Conservation (phyloP, 1,140 invertebrate genomes). For the Drosophila equinoxialis region DNA sequence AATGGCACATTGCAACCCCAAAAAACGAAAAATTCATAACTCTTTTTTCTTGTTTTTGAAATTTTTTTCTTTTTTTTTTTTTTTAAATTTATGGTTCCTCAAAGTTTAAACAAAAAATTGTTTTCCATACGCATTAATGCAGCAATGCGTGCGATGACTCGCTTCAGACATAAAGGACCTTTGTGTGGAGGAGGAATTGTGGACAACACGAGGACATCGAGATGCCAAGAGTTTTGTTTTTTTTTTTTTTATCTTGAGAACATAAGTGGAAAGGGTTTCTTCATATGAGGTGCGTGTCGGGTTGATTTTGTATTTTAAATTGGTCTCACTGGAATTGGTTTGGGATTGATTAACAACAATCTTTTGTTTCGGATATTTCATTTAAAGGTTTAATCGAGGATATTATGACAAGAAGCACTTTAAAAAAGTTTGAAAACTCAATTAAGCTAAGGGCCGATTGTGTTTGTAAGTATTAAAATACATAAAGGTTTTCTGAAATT, state of each 20-base stretch:
- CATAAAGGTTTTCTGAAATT: no score
- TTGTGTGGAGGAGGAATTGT: neutral
- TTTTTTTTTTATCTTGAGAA: neutral
- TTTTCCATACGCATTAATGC: constrained; percentile 81
- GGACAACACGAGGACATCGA: constrained; percentile 6
- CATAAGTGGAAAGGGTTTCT: neutral
- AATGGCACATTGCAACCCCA: constrained; percentile 39
- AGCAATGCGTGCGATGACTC: constrained; percentile 60
- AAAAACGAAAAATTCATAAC: constrained; percentile 9
- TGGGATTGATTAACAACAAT: neutral
- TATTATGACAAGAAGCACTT: neutral
- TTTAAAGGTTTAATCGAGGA: neutral
- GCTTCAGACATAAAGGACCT: constrained; percentile 17
- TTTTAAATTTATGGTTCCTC: neutral
- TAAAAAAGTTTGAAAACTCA: no score
- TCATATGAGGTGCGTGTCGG: no score
- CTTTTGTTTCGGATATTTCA: neutral
- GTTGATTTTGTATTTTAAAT: neutral
- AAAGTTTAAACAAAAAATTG: constrained; percentile 52
- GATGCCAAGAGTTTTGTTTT: neutral
- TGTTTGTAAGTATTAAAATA: no score
- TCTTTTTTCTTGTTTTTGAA: constrained; percentile 23
- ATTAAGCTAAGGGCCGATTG: no score
- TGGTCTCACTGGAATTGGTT: neutral
- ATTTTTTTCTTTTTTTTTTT: no score